Base-by-base conservation (phyloP, 2,888 invertebrate species). In the Cheilosia vernalis region DNA sequence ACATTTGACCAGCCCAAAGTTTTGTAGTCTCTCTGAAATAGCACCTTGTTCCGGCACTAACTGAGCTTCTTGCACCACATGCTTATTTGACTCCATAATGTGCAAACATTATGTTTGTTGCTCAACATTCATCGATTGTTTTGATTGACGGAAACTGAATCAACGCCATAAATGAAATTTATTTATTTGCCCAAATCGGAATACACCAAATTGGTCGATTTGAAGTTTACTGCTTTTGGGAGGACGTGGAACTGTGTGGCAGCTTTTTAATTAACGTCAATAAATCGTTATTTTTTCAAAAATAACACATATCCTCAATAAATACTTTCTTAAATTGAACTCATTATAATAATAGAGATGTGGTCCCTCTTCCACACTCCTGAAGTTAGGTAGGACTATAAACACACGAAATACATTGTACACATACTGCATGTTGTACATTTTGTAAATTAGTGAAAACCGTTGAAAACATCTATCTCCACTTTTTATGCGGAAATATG, bases 141-240 rank as follows among this genome's bases (percentile, higher is more conserved):
- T 63, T 80, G 80, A 73, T 74, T 73, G 61, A 67, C 67, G 51
- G 24, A 67, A 55, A 67, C 74, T 67, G 44, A 67, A 61, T 66
- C 73, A 47, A 66, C 49, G 15, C 56, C 44, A 58, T 63, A 19
- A 60, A 66, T 67, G 49, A 64, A 72, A 44, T 51, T 72, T 64
- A 63, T 78, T 47, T 61, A 61, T 61, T 61, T 33, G 42, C 30
- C 27, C 33, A 27, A 27, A 27, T 27, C 6, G 1, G 27, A 27
- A 27, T 27, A 27, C 7, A 27, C 58, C 33, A n/a, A 24, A 55
- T 61, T 7, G 30, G 30, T 30, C 27, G 27, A 9, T 30, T 2
- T 30, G 30, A 33, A 53, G 24, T 55, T 61, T 19, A 60, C 21
- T 51, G 30, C 64, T 13, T 44, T 24, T 30, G 19, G 19, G 27